phyloP scores from a whole-genome alignment of 2,888 invertebrate genomes.

The Lasioglossum zephyrum region DNA sequence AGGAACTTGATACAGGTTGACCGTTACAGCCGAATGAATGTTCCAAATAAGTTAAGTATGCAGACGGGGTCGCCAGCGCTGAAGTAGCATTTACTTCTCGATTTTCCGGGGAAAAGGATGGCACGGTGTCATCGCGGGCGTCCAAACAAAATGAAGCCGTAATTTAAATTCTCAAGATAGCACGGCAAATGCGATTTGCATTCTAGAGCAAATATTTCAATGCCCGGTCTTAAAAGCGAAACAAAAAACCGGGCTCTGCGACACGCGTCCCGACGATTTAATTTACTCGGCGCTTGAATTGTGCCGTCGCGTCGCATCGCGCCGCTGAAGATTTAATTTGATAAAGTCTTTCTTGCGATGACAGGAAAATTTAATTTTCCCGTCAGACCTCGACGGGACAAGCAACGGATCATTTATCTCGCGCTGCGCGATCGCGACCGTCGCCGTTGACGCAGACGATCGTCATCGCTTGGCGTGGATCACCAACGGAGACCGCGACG shows the following conservation, averaged over 20 bases:
- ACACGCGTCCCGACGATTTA: slow-evolving; percentile 47
- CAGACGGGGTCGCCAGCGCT: background rate
- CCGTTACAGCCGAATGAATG: background rate
- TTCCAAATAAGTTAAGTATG: background rate
- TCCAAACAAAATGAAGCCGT: slow-evolving; percentile 37
- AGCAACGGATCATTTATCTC: background rate
- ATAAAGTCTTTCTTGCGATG: slow-evolving; percentile 14
- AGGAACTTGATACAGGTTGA: background rate
- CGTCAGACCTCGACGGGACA: background rate
- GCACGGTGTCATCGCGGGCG: slow-evolving; percentile 3
- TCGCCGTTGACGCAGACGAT: background rate
- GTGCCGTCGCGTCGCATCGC: background rate
- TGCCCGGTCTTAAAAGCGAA: slow-evolving; percentile 13
- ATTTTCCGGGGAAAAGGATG: background rate
- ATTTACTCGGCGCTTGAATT: slow-evolving; percentile 42
- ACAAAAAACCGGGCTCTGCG: slow-evolving; percentile 7
- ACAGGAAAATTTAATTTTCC: slow-evolving; percentile 31
- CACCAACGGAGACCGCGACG: background rate
- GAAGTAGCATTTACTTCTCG: background rate
- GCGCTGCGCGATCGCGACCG: background rate
- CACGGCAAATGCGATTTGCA: slow-evolving; percentile 25
- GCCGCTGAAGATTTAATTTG: slow-evolving; percentile 30
- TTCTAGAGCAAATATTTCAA: slow-evolving; percentile 41
- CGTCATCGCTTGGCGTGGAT: background rate
- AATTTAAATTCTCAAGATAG: slow-evolving; percentile 52